Conservation (phyloP, 1,140 invertebrate species). For the Carposina sasakii region DNA sequence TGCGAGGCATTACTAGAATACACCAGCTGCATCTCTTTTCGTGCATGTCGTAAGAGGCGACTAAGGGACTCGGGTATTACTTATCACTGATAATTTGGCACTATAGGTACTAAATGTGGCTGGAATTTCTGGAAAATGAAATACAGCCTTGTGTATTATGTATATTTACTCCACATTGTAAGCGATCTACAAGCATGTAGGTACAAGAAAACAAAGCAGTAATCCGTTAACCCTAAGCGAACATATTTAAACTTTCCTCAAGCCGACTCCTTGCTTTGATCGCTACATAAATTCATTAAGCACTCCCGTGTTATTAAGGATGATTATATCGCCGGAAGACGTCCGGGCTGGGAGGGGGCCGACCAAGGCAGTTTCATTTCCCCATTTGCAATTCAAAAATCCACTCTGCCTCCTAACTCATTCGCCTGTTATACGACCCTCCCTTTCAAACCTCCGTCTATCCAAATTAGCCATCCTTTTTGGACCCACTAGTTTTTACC, state of each 20-base stretch:
- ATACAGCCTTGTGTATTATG: background rate
- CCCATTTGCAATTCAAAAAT: constrained; percentile 68
- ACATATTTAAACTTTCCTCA: constrained; percentile 20
- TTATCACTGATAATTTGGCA: too few relatives aligned
- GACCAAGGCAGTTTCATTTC: constrained; percentile 56
- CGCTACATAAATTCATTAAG: constrained; percentile 61
- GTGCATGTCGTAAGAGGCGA: too few relatives aligned
- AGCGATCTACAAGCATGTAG: background rate
- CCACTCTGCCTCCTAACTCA: constrained; percentile 44
- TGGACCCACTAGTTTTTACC: constrained; percentile 42
- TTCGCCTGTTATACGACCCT: constrained; percentile 37
- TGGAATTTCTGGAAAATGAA: too few relatives aligned
- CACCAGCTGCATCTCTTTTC: too few relatives aligned
- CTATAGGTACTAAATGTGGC: too few relatives aligned
- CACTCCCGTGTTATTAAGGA: constrained; percentile 60
- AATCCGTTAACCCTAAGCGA: background rate
- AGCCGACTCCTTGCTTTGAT: constrained; percentile 52
- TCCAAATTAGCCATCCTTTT: constrained; percentile 33
- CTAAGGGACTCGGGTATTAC: too few relatives aligned
- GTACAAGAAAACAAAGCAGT: background rate
- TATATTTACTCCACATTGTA: background rate
- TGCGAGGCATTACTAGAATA: too few relatives aligned
- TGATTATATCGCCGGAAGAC: constrained; percentile 58
- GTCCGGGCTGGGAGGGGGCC: constrained; percentile 30
- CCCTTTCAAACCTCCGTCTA: constrained; percentile 30